Conservation (phyloP, 2,797 vertebrate species). For the Acipenser ruthenus region DNA sequence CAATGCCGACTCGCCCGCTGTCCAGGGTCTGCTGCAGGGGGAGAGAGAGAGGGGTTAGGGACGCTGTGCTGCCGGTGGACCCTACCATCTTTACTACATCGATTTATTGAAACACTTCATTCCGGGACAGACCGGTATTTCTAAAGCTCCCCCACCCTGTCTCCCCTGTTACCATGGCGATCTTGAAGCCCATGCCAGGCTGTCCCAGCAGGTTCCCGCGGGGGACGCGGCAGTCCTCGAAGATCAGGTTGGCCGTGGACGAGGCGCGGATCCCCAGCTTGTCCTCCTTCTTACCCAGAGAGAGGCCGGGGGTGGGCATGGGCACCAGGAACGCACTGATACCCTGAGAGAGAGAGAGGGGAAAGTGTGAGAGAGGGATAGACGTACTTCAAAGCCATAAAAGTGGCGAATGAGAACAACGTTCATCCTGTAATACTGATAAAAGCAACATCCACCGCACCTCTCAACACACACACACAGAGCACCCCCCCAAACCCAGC, state of each 20-base stretch:
- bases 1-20: slow-evolving; percentile 85
- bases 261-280: slow-evolving; percentile 91
- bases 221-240: slow-evolving; percentile 89
- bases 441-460: too few species aligned
- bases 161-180: slow-evolving; percentile 77
- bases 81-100: too few species aligned
- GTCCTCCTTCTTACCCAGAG: slow-evolving; percentile 94
- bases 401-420: too few species aligned
- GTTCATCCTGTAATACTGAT: too few species aligned
- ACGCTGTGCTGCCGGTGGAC: too few species aligned
- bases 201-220: slow-evolving; percentile 75
- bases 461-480: too few species aligned
- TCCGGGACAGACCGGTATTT: too few species aligned
- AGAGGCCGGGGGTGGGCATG: slow-evolving; percentile 85
- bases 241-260: slow-evolving; percentile 89
- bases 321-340: slow-evolving; percentile 93
- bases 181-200: slow-evolving; percentile 87
- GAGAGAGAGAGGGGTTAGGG: too few species aligned
- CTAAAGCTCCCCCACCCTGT: not conserved
- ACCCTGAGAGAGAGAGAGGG: slow-evolving; percentile 56
- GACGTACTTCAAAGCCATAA: too few species aligned
- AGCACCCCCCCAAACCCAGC: too few species aligned
- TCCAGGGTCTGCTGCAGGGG: slow-evolving; percentile 84
- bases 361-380: too few species aligned
- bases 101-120: too few species aligned